Evolutionary conservation across 2,888 invertebrate species (phyloP).

Genomic region (Drosophila lutescens): DNA sequence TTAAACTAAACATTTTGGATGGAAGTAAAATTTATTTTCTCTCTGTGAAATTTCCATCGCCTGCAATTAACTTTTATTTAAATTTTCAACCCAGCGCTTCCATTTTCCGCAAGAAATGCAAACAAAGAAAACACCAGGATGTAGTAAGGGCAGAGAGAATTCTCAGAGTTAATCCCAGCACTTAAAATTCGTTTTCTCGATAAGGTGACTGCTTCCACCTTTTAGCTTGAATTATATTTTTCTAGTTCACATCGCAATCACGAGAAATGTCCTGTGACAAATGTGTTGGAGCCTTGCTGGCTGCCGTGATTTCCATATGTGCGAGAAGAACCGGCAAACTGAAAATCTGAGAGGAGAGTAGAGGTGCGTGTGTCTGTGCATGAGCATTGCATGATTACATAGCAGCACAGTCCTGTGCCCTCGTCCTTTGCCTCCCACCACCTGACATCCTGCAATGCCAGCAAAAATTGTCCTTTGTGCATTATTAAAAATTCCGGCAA

Average conservation of each 20-base stretch:
- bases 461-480: conserved; percentile 56
- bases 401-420: conserved; percentile 21
- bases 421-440: neutral
- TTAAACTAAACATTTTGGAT: too few species aligned
- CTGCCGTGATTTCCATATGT: conserved; percentile 22
- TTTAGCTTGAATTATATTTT: conserved; percentile 13
- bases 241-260: conserved; percentile 32
- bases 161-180: conserved; percentile 4
- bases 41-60: neutral
- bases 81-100: neutral
- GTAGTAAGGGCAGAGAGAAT: neutral
- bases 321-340: conserved; percentile 1
- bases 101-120: neutral
- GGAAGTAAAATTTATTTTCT: neutral
- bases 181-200: conserved; percentile 14
- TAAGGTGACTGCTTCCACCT: conserved; percentile 3
- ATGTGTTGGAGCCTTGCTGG: conserved; percentile 13
- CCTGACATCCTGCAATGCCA: conserved; percentile 1
- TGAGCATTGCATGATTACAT: conserved; percentile 48
- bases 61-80: conserved; percentile 2
- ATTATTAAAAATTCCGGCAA: conserved; percentile 60
- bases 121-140: neutral
- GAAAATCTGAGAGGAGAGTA: conserved; percentile 9
- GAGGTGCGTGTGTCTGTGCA: conserved; percentile 21
- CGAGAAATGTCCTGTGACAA: conserved; percentile 22